A percentile compares a stretch with the other conserved stretches of the same genome.
Conservation (phyloP, 2,888 invertebrate species). For the Apamea epomidion region DNA sequence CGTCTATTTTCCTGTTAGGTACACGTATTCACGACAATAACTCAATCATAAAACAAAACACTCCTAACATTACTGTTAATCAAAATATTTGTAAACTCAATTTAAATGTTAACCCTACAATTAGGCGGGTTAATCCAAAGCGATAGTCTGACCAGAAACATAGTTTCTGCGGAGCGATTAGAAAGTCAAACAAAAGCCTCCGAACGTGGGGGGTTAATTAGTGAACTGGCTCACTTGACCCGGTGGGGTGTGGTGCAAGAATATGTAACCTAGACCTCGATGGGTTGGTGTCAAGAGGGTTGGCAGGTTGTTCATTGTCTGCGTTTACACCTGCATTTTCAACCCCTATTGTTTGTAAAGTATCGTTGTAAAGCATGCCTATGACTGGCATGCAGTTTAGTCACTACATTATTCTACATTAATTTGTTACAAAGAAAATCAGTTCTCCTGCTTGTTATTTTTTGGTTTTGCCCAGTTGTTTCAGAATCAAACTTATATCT, state of each 20-base stretch:
- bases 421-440: neutral
- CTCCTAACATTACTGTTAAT: constrained; percentile 47
- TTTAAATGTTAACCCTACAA: constrained; percentile 61
- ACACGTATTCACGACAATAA: neutral
- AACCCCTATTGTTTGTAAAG: neutral
- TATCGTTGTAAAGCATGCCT: too few species aligned
- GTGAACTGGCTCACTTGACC: constrained; percentile 66
- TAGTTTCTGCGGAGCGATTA: constrained; percentile 73
- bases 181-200: constrained; percentile 75
- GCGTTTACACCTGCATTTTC: neutral
- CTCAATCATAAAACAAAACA: constrained; percentile 30
- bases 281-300: neutral
- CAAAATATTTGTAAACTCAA: constrained; percentile 66
- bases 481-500: neutral
- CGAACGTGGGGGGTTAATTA: constrained; percentile 72
- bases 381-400: neutral
- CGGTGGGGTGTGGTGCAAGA: constrained; percentile 50
- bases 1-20: neutral
- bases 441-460: neutral
- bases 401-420: neutral
- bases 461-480: neutral
- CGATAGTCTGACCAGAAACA: constrained; percentile 66
- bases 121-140: constrained; percentile 57
- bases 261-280: constrained; percentile 25
- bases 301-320: constrained; percentile 2